Base-by-base conservation (phyloP, 2,888 invertebrate species). In the Cheilosia pagana region DNA sequence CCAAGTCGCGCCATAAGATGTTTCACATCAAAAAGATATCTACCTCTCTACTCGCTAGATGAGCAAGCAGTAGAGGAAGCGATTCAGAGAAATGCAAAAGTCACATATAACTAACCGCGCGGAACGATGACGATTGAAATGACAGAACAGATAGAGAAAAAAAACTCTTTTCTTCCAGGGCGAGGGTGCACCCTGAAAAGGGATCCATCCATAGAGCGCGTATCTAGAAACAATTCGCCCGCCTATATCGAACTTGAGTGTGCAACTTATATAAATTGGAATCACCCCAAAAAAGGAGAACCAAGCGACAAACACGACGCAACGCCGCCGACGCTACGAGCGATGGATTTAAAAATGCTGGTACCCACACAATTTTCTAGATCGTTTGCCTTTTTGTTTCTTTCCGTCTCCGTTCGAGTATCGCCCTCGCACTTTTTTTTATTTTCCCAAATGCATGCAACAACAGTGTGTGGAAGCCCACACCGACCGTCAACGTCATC, bases 281-380 rank as follows among this genome's bases (percentile, higher is more conserved):
- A 71, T 70, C 75, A 85, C 85, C 81, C 85, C 81, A 76, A 70
- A 83, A 82, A 83, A 74, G 79, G 74, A 83, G 77, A 77, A 48
- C 59, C 10, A 57, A 68, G 52, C 53, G 45, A 50, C 28, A 31
- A 45, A 50, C 3, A 53, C 45, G 35, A 35, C 55, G 41, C 55
- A n/a, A n/a, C n/a, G n/a, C n/a, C n/a, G 28, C 28, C 70, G 12
- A 48, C 21, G 41, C 70, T 8, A 48, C 21, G 41, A 31, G 25
- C 39, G 21, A 19, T 62, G 55, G 60, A 48, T 78, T 74, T 67
- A 60, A 57, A 75, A 81, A 81, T 85, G 81, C 85, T 85, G 85
- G 85, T 85, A 85, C 85, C 85, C 81, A 79, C 85, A 85, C 85
- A 76, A 81, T 85, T 81, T 76, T 70, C 70, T 55, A 74, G 71